Evolutionary conservation across 35 echinoderm and acorn worm species (phyloP).

Genomic region (Apostichopus japonicus): DNA sequence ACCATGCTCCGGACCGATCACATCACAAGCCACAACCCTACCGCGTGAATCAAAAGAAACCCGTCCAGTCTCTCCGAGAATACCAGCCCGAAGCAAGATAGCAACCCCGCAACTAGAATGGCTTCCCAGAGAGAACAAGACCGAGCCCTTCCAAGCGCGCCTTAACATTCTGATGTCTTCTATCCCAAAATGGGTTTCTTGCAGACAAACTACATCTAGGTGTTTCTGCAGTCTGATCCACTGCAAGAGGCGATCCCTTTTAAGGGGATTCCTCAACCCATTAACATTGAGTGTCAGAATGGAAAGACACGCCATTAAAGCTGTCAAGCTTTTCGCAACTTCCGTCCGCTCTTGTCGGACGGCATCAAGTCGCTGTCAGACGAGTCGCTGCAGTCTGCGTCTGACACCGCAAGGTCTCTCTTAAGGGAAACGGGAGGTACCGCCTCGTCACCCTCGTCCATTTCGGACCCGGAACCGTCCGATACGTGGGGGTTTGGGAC

Average conservation of each 20-base stretch:
- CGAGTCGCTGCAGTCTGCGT: no score
- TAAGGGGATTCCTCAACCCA: neutral
- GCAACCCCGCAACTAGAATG: neutral
- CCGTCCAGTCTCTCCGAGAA: neutral
- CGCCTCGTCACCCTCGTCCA: no score
- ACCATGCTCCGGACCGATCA: neutral
- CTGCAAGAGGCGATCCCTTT: neutral
- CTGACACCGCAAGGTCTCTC: no score
- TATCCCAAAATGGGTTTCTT: slow-evolving; percentile 6
- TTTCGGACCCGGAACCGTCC: no score
- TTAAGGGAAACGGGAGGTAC: no score
- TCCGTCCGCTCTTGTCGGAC: no score
- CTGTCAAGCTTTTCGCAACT: no score
- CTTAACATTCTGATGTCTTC: neutral
- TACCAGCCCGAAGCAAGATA: neutral
- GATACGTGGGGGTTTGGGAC: no score
- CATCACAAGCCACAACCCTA: neutral
- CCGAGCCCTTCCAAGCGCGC: neutral
- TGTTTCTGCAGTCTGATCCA: neutral
- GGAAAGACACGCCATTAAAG: neutral
- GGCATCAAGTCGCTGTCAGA: no score
- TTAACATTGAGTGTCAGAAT: neutral
- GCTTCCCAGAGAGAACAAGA: neutral
- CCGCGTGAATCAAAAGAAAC: neutral
- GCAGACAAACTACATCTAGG: neutral